These are phyloP conservation scores for Ceratothoa steindachneri DNA, from an alignment of 2,888 invertebrate species.

Conservation along the genomic window DNA sequence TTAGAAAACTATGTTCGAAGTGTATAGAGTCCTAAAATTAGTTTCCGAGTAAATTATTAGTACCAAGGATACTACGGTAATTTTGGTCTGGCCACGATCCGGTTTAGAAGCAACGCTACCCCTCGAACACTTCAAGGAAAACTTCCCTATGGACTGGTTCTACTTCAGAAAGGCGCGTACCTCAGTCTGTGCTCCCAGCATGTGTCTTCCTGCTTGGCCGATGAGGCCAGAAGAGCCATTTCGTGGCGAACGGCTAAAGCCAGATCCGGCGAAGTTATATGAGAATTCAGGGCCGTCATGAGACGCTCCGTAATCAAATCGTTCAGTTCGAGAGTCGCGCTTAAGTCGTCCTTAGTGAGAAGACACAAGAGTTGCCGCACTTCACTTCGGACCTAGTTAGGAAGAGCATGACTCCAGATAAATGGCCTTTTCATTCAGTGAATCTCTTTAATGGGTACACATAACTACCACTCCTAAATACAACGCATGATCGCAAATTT, in stretches of 20 bases:
- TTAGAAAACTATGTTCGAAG: no score
- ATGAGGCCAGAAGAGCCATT: conserved; percentile 77
- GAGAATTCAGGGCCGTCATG: conserved; percentile 59
- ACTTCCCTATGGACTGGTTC: no score
- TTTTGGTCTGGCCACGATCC: no score
- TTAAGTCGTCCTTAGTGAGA: conserved; percentile 78
- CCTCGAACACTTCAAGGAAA: neutral
- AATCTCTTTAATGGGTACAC: no score
- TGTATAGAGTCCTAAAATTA: no score
- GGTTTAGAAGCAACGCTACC: neutral
- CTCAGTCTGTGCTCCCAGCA: conserved; percentile 92
- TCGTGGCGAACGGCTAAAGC: conserved; percentile 78
- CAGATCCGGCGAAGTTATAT: conserved; percentile 69
- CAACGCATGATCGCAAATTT: no score
- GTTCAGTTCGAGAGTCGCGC: conserved; percentile 78
- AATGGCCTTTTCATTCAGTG: no score
- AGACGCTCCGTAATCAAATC: conserved; percentile 75
- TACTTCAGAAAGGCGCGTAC: no score
- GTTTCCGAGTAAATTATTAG: no score
- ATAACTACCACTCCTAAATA: no score
- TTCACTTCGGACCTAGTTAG: conserved; percentile 82
- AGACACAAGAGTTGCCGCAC: conserved; percentile 82
- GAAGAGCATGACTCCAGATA: no score
- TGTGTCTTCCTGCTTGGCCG: conserved; percentile 85
- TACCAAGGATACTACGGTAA: no score